These are phyloP conservation scores for Radopholus similis DNA, from an alignment of 1,140 invertebrate genomes.

Conservation along the genomic window DNA sequence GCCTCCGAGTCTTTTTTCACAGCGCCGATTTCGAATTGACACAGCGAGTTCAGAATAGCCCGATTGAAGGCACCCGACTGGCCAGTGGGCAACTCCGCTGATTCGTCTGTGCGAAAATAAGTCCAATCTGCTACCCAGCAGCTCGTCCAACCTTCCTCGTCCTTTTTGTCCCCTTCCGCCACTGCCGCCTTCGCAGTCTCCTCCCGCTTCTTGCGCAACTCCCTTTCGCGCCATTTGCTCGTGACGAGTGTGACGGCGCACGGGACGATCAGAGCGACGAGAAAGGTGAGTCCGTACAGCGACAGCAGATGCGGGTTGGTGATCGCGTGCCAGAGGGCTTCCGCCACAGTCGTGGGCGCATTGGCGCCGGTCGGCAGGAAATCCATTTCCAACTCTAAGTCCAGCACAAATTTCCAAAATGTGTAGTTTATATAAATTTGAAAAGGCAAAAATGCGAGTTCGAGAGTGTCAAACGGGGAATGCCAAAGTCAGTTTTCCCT, in stretches of 20 bases:
- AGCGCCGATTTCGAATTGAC: neutral
- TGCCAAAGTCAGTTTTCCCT: no score
- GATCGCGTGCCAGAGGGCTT: conserved; percentile 83
- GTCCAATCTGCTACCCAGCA: no score
- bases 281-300: conserved; percentile 86
- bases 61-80: conserved; percentile 1
- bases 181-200: neutral
- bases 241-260: neutral
- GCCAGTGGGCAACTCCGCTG: neutral
- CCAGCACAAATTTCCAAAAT: no score
- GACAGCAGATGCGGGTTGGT: conserved; percentile 87
- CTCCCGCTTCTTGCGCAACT: neutral
- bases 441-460: no score
- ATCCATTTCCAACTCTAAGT: no score
- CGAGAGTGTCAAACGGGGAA: no score
- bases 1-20: neutral
- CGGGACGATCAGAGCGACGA: neutral
- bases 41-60: neutral
- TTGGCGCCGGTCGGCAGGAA: conserved; percentile 54
- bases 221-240: conserved; percentile 4
- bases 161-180: neutral
- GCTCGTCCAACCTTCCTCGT: neutral
- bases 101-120: no score
- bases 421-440: no score
- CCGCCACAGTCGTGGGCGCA: conserved; percentile 65